phyloP scores from a whole-genome alignment of 2,113 vertebrate species.

The Phyllostomus hastatus region DNA sequence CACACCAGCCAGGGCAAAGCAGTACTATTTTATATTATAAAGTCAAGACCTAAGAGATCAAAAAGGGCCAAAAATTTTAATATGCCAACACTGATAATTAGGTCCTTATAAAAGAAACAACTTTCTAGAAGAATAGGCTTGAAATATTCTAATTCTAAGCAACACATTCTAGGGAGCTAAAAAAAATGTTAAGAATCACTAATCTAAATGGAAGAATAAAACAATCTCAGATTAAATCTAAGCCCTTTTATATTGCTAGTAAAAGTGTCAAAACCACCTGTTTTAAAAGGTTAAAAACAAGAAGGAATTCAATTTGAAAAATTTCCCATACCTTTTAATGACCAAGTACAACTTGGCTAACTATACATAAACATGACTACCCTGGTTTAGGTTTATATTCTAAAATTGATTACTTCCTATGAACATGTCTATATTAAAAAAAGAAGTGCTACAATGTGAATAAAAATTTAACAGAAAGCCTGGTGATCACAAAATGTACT shows the following conservation, averaged over 20 bases:
- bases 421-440: not conserved
- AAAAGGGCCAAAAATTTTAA: conserved; percentile 17
- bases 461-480: conserved; percentile 13
- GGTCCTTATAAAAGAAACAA: not conserved
- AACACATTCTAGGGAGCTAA: not conserved
- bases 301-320: conserved; percentile 38
- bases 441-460: not conserved
- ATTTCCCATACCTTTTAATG: conserved; percentile 25
- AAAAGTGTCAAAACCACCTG: conserved; percentile 41
- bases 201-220: conserved; percentile 26
- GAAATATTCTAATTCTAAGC: conserved; percentile 24
- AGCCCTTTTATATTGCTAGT: conserved; percentile 8
- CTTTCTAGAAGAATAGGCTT: conserved; percentile 8
- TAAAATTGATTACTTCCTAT: not conserved
- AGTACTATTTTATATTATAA: not conserved
- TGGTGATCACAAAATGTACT: conserved; percentile 10
- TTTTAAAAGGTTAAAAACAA: conserved; percentile 14
- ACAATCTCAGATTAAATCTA: conserved; percentile 37
- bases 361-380: conserved; percentile 26
- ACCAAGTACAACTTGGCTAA: conserved; percentile 35
- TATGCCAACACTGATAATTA: not conserved
- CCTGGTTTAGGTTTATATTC: not conserved
- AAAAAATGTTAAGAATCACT: conserved; percentile 3
- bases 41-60: conserved; percentile 6
- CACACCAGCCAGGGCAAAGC: too few species aligned